phyloP scores from a whole-genome alignment of 1,140 invertebrate species.

The Drosophila pseudoobscura region DNA sequence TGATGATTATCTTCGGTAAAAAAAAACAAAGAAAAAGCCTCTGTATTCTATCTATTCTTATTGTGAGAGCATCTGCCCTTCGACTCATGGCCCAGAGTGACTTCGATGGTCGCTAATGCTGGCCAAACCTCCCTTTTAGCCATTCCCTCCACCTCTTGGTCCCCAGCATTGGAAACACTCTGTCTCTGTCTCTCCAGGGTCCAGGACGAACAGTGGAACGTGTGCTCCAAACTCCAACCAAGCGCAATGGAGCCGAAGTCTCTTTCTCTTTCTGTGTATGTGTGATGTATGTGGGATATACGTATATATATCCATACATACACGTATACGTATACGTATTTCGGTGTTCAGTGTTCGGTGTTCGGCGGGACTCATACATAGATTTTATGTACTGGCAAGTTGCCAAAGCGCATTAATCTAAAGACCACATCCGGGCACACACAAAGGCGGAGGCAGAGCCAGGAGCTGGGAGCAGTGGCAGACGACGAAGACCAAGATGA shows the following conservation, averaged over 20 bases:
- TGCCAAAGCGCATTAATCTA: constrained; percentile 80
- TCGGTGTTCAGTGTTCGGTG: constrained; percentile 18
- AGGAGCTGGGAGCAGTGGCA: too few relatives aligned
- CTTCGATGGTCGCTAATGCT: constrained; percentile 24
- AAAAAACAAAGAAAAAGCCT: too few relatives aligned
- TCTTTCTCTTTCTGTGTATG: constrained; percentile 14
- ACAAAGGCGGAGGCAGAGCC: constrained; percentile 9
- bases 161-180: neutral
- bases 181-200: constrained; percentile 29
- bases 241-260: constrained; percentile 27
- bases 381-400: constrained; percentile 79
- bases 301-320: constrained; percentile 24
- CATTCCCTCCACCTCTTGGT: neutral
- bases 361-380: constrained; percentile 58
- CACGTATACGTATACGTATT: constrained; percentile 16
- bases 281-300: constrained; percentile 18
- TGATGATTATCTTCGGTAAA: too few relatives aligned
- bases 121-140: constrained; percentile 22
- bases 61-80: neutral
- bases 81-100: constrained; percentile 1
- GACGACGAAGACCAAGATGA: constrained; percentile 21
- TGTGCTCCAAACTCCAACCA: constrained; percentile 33
- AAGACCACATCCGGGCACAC: constrained; percentile 77
- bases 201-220: constrained; percentile 25
- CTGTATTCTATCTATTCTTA: too few relatives aligned